Evolutionary conservation across 2,797 vertebrate species (phyloP).

Genomic region (Sciurus vulgaris): DNA sequence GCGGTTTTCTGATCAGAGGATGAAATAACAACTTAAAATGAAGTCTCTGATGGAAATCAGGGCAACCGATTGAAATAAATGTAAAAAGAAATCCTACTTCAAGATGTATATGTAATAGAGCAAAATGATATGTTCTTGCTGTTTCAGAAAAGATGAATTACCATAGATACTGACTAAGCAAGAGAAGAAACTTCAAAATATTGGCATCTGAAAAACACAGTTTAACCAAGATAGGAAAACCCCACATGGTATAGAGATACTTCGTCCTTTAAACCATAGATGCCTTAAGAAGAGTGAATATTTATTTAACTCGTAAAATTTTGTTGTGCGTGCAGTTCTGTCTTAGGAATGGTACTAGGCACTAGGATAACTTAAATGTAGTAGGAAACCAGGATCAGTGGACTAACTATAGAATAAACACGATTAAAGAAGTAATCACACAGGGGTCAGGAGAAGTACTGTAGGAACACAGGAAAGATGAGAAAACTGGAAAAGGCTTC

Average conservation of each 20-base stretch:
- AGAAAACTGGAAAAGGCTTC: not conserved
- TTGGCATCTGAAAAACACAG: constrained; percentile 16
- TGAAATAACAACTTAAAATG: constrained; percentile 77
- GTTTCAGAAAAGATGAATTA: constrained; percentile 66
- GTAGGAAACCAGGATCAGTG: not conserved
- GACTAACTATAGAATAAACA: not conserved
- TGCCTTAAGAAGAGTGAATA: not conserved
- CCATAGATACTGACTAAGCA: constrained; percentile 12
- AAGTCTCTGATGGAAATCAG: constrained; percentile 73
- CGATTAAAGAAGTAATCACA: not conserved
- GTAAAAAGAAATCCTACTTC: constrained; percentile 68
- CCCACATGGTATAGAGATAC: not conserved
- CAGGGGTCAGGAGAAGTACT: not conserved
- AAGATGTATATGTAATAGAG: constrained; percentile 55
- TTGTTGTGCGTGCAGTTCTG: not conserved
- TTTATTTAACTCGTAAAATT: constrained; percentile 34
- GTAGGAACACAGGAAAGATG: not conserved
- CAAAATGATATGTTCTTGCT: constrained; percentile 68
- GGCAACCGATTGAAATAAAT: constrained; percentile 69
- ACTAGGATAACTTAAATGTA: not conserved
- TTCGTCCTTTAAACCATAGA: not conserved
- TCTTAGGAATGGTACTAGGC: not conserved
- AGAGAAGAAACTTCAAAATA: constrained; percentile 62
- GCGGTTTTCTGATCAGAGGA: constrained; percentile 69
- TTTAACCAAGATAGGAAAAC: not conserved